Conservation (phyloP, 2,888 invertebrate genomes). For the Argyresthia albistria region DNA sequence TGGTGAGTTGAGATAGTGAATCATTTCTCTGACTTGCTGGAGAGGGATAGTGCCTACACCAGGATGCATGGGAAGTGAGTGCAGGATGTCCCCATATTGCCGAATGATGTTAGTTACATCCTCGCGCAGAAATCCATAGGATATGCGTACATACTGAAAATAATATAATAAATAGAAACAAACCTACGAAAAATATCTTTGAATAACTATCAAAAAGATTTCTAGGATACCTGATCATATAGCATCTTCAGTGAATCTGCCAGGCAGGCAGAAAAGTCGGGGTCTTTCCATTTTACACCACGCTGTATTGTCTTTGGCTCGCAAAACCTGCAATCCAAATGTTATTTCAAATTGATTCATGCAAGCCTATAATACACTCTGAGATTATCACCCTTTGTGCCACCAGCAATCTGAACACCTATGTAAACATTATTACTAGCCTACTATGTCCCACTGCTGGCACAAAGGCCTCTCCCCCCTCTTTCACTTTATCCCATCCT, state of each 20-base stretch:
- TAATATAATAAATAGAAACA: no score
- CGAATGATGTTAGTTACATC: conserved; percentile 70
- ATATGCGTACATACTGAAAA: conserved; percentile 48
- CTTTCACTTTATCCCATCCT: no score
- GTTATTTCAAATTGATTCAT: not conserved
- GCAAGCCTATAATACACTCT: no score
- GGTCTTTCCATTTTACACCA: conserved; percentile 80
- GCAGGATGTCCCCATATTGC: conserved; percentile 69
- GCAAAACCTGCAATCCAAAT: conserved; percentile 44
- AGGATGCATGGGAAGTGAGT: conserved; percentile 64
- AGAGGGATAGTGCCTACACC: conserved; percentile 78
- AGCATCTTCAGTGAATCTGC: conserved; percentile 75
- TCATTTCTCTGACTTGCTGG: conserved; percentile 69
- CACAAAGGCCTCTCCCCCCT: no score
- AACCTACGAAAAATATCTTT: no score
- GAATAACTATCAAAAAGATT: no score
- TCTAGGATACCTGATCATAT: conserved; percentile 76
- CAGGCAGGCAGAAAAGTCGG: conserved; percentile 83
- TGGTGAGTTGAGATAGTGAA: conserved; percentile 58
- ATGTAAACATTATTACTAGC: no score
- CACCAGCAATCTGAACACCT: no score
- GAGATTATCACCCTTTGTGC: no score
- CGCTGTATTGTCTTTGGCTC: conserved; percentile 64
- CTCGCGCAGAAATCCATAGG: conserved; percentile 76
- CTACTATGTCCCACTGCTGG: no score